Evolutionary conservation across 2,888 invertebrate genomes (phyloP), one percentile per base, ranked within the genome.

Genomic region (Fragum fragum): DNA sequence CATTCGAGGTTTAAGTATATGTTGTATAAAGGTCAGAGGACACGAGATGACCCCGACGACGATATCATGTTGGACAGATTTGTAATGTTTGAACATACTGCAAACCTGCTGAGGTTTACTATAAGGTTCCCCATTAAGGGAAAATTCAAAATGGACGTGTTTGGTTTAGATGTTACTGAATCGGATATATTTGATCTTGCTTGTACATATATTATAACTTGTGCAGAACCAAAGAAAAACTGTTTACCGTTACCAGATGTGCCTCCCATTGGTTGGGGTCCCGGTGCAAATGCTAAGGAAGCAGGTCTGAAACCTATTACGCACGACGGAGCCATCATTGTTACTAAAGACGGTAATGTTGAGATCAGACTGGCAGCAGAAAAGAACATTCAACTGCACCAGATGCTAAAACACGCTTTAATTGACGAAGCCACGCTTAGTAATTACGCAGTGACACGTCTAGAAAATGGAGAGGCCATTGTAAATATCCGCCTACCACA

Each of bases 211-310:
- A 85, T 94, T 21, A 91, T 94, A 29, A 81, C 88, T 47, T 93
- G 93, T 79, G 81, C 87, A 2, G 81, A 88, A 29, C 86, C 92
- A 9, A 89, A 91, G 77, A 85, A 87, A 55, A 88, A 91, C 68
- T 91, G 91, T 75, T 74, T 91, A 53, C 92, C 93, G 0, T 76
- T 93, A 73, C 93, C 93, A 1, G 93, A 93, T 81, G 88, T 90
- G 52, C 93, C 93, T 5, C 91, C 92, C 0, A 88, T 94, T 42
- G 93, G 93, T 16, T 93, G 93, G 93, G 93, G 93, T 29, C 92
- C 93, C 1, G 91, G 91, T 7, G 85, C 84, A 6, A 91, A 92
- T 61, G 90, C 90, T 9, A 88, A 90, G 59, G 86, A 90, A 57
- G 91, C 88, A 5, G 93, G 94, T 9, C 83, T 94, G 16, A 87